Percentiles rank a stretch among this genome's conserved stretches.
phyloP scores from a whole-genome alignment of 1,140 invertebrate genomes.

The Oryctes rhinoceros region DNA sequence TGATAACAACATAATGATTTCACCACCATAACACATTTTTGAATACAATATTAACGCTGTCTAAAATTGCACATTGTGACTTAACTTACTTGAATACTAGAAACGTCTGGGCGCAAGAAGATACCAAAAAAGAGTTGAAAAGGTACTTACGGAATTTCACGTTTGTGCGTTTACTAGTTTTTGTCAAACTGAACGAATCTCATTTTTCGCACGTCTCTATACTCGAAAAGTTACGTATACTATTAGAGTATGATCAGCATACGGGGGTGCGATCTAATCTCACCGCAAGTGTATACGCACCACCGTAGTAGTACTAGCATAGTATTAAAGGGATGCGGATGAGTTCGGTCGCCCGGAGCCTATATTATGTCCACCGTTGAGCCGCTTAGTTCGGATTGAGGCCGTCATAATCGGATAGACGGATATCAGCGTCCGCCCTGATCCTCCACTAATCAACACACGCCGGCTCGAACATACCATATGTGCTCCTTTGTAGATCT shows the following conservation, averaged over 20 bases:
- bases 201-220: conserved; percentile 8
- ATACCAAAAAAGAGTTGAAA: no score
- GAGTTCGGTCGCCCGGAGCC: conserved; percentile 42
- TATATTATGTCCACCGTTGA: conserved; percentile 46
- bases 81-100: no score
- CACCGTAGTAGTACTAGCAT: conserved; percentile 17
- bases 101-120: no score
- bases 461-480: conserved; percentile 43
- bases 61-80: no score
- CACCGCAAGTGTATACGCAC: conserved; percentile 40
- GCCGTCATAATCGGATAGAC: conserved; percentile 48
- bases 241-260: conserved; percentile 40
- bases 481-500: conserved; percentile 41
- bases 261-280: conserved; percentile 43
- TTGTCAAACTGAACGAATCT: background rate
- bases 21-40: no score
- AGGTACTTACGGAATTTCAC: no score
- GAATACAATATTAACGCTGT: no score
- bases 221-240: background rate
- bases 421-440: conserved; percentile 43
- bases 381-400: conserved; percentile 47
- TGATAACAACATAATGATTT: no score
- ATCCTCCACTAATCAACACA: conserved; percentile 47
- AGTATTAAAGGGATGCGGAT: conserved; percentile 41
- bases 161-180: no score